Percentiles rank a stretch among this genome's conserved stretches.
Evolutionary conservation across 2,888 invertebrate species (phyloP).

Genomic region (Altica lythri): DNA sequence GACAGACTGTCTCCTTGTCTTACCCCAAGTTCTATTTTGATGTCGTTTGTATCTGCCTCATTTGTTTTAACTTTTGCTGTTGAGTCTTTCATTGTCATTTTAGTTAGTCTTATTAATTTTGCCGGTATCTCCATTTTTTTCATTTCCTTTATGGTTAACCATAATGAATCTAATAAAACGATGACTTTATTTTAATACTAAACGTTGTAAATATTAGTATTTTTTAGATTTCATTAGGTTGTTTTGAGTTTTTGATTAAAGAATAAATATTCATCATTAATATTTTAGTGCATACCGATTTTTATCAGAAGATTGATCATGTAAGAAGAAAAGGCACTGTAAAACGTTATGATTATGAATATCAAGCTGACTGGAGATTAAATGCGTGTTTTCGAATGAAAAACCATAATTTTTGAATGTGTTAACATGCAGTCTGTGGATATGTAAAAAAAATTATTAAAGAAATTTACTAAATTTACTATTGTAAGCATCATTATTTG

Average conservation of each 20-base stretch:
- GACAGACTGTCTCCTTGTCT: too few relatives aligned
- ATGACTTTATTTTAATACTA: not conserved
- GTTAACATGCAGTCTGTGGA: not conserved
- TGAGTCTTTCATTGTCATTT: too few relatives aligned
- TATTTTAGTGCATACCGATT: constrained; percentile 8
- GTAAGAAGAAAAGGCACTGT: constrained; percentile 12
- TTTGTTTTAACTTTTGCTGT: too few relatives aligned
- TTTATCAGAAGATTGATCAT: constrained; percentile 1
- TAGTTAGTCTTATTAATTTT: too few relatives aligned
- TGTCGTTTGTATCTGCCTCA: too few relatives aligned
- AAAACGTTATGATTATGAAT: constrained; percentile 14
- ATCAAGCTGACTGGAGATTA: constrained; percentile 15
- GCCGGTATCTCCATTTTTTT: not conserved
- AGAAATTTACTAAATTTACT: not conserved
- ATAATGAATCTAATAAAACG: not conserved
- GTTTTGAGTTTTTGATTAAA: not conserved
- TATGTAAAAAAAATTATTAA: not conserved
- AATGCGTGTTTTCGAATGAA: constrained; percentile 1
- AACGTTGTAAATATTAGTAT: not conserved
- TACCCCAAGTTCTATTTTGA: too few relatives aligned
- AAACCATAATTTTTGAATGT: too few relatives aligned
- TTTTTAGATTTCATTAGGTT: not conserved
- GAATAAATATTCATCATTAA: constrained; percentile 1
- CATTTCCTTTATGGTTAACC: not conserved
- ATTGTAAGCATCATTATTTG: constrained; percentile 10